Percentiles rank a stretch among this genome's conserved stretches.
phyloP scores from a whole-genome alignment of 2,113 vertebrate species.

The Neolamprologus toae region DNA sequence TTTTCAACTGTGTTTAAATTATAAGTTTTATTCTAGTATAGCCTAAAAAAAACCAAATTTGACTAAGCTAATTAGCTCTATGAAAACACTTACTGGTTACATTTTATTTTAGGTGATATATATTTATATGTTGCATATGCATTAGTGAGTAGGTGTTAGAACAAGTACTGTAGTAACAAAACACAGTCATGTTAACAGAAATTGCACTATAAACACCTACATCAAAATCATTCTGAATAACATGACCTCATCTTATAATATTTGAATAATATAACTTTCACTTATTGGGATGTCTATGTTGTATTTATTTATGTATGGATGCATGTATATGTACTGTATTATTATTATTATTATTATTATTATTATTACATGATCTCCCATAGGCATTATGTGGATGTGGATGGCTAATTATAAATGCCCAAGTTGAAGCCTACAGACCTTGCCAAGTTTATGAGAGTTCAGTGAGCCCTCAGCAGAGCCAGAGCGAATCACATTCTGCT shows the following conservation, averaged over 20 bases:
- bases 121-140: neutral
- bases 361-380: conserved; percentile 7
- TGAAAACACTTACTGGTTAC: neutral
- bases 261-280: neutral
- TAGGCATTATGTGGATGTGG: conserved; percentile 29
- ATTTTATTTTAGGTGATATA: neutral
- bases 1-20: neutral
- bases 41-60: neutral
- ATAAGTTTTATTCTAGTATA: neutral
- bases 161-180: neutral
- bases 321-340: neutral
- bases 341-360: neutral
- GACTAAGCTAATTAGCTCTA: neutral
- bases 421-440: conserved; percentile 46
- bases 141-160: neutral
- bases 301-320: neutral
- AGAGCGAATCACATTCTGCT: conserved; percentile 52
- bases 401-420: conserved; percentile 62
- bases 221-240: neutral
- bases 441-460: conserved; percentile 67
- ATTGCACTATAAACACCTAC: neutral
- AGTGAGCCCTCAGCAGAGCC: conserved; percentile 59
- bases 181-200: neutral
- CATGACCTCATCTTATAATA: neutral
- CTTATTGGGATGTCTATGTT: neutral